Base-by-base conservation (phyloP, 2,888 invertebrate genomes). In the Chorisops tibialis region DNA sequence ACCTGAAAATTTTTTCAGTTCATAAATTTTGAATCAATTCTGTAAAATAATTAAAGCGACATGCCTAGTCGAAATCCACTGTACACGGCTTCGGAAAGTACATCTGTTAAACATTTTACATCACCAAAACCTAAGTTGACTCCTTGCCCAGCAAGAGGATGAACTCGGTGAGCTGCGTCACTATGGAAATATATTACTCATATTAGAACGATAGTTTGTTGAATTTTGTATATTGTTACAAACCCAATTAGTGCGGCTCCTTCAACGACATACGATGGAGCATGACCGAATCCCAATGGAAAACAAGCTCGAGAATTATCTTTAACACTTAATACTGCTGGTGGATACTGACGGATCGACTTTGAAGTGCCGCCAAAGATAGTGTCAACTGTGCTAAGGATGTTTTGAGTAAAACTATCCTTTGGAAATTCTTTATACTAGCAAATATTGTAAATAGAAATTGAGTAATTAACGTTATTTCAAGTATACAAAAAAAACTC, bases 121-220 rank as follows among this genome's bases (percentile, higher is more conserved):
- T 99, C 99, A 6, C 94, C 93, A 75, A 98, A 96, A 1, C 99
- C 99, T 47, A 99, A 81, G 81, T 99, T 99, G 0, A 97, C 94
- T 6, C 99, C 99, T 79, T 97, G 97, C 0, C 98, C 98, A 38
- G 98, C 98, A 67, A 99, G 76, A 0, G 98, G 98, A 79, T 99
- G 98, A 18, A 98, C 85, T 67, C 95, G 83, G 79, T 97, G 91
- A 0, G 93, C 89, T 43, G 93, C 91, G 77, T 93, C 93, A 0
- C 91, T 90, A 71, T 37, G 77, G 70, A 66, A 30, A 30, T 2
- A 7, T 52, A 56, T 18, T 1, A 18, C 1, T 38, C n/a, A 41
- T 14, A 19, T 18, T 54, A 41, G 18, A 4, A 43, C 35, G 38
- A 59, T 59, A 54, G 21, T 47, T 37, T 48, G 41, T 43, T 30